These are phyloP conservation scores for Poecilia velifera DNA, from an alignment of 2,797 vertebrate species.

Conservation along the genomic window DNA sequence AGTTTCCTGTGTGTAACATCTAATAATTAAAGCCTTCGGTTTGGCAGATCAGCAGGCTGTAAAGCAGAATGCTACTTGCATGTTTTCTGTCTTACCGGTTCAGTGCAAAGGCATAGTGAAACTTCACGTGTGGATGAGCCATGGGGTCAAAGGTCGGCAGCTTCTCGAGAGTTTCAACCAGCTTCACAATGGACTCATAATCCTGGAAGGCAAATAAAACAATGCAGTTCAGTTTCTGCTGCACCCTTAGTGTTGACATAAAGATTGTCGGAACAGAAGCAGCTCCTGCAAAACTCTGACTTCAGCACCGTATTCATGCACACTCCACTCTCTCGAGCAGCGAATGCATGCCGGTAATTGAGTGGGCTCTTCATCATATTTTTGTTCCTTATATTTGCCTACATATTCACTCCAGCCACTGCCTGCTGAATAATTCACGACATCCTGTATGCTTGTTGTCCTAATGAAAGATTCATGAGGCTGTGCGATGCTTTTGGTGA, in stretches of 20 bases:
- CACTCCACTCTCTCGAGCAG: constrained; percentile 5
- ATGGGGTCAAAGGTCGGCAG: constrained; percentile 96
- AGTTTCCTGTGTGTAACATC: not conserved
- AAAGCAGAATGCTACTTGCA: not conserved
- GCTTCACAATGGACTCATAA: constrained; percentile 95
- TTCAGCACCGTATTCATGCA: constrained; percentile 19
- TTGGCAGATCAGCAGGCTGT: not conserved
- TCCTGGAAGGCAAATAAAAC: constrained; percentile 79
- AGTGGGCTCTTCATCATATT: constrained; percentile 38
- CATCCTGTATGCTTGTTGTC: constrained; percentile 50
- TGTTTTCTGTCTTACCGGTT: constrained; percentile 86
- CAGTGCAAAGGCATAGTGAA: constrained; percentile 97
- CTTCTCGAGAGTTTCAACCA: constrained; percentile 96
- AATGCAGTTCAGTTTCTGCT: constrained; percentile 17
- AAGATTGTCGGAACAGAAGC: not conserved
- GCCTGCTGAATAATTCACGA: constrained; percentile 74
- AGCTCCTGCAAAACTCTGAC: not conserved
- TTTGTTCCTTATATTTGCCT: constrained; percentile 38
- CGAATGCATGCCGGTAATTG: constrained; percentile 45
- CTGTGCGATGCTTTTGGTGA: constrained; percentile 39
- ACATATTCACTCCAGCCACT: constrained; percentile 36
- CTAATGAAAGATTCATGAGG: constrained; percentile 71
- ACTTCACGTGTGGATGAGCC: constrained; percentile 93
- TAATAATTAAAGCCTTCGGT: not conserved
- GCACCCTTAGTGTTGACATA: not conserved